Conservation (phyloP, 2,113 vertebrate genomes). For the Prunella himalayana region DNA sequence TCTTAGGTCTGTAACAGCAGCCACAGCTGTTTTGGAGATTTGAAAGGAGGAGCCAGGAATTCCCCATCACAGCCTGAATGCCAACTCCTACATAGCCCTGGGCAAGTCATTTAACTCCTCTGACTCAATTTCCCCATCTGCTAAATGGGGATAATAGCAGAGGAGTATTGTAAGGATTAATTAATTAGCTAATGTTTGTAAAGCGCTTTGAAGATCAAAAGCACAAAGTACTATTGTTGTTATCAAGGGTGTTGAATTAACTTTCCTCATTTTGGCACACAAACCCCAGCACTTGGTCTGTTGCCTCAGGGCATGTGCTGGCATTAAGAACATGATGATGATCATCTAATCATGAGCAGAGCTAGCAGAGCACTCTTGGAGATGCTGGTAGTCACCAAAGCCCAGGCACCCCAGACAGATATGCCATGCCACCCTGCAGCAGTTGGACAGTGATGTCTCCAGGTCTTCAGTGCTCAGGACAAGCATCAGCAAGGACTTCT, state of each 20-base stretch:
- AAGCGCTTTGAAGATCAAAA: constrained; percentile 51
- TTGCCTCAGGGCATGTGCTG: constrained; percentile 6
- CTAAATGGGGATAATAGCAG: constrained; percentile 33
- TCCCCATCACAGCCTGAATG: constrained; percentile 34
- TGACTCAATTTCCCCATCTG: constrained; percentile 43
- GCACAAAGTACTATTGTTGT: constrained; percentile 39
- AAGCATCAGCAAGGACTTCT: neutral
- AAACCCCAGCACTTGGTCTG: constrained; percentile 22
- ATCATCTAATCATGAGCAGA: neutral
- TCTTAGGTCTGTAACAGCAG: neutral
- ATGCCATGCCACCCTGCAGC: neutral
- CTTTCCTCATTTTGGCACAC: constrained; percentile 54
- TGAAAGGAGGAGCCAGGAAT: constrained; percentile 41
- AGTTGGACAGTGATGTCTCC: neutral
- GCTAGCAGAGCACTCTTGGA: neutral
- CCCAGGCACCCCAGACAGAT: neutral
- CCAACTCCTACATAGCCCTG: neutral
- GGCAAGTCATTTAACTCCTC: constrained; percentile 20
- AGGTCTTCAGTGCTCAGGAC: neutral
- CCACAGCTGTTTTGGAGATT: constrained; percentile 26
- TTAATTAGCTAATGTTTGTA: constrained; percentile 49
- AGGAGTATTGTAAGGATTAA: constrained; percentile 42
- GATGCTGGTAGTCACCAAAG: neutral
- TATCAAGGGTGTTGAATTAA: constrained; percentile 58
- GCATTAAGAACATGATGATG: neutral